Percentiles rank a stretch among this genome's conserved stretches.
phyloP scores from a whole-genome alignment of 2,113 vertebrate genomes.

The Trogon melanurus region DNA sequence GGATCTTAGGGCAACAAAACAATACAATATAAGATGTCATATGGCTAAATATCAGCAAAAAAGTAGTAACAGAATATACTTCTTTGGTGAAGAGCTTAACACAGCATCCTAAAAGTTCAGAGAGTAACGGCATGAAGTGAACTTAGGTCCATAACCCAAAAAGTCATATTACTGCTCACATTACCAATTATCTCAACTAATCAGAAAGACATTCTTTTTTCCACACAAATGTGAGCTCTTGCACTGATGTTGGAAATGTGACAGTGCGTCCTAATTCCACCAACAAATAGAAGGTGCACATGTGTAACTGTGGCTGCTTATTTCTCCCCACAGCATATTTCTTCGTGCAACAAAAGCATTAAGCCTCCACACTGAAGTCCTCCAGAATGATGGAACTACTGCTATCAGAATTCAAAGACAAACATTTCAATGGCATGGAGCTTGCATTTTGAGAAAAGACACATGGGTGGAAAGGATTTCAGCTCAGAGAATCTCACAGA shows the following conservation, averaged over 20 bases:
- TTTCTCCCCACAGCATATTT: background rate
- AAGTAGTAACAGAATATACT: background rate
- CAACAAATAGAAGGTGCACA: background rate
- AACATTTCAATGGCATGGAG: background rate
- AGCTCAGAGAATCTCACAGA: background rate
- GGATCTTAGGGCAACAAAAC: background rate
- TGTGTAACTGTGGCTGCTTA: fast-evolving
- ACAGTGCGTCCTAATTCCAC: background rate
- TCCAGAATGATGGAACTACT: background rate
- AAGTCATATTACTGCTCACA: background rate
- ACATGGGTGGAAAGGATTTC: background rate
- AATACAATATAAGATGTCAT: background rate
- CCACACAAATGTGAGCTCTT: background rate
- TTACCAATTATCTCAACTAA: background rate
- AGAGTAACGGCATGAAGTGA: background rate
- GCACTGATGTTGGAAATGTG: background rate
- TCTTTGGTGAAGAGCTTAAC: background rate
- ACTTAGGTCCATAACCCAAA: background rate
- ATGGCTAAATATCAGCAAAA: background rate
- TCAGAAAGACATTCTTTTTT: background rate
- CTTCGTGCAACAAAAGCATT: background rate
- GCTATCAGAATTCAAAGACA: background rate
- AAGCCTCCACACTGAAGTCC: background rate
- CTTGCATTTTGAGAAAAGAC: background rate
- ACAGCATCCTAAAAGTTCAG: background rate